phyloP scores from a whole-genome alignment of 2,888 invertebrate species.

The Baccha elongata region DNA sequence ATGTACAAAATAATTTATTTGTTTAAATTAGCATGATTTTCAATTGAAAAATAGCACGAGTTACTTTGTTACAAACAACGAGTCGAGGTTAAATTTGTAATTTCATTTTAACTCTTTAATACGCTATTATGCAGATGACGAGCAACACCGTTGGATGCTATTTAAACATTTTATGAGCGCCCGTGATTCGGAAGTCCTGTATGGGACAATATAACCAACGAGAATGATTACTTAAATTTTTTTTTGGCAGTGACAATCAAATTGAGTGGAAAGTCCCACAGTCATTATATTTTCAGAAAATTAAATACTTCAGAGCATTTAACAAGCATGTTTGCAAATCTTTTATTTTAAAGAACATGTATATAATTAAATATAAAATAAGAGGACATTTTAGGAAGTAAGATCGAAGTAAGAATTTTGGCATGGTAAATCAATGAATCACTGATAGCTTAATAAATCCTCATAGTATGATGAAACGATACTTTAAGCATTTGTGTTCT shows the following conservation, averaged over 20 bases:
- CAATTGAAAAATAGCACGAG: slow-evolving; percentile 58
- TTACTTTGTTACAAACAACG: not conserved
- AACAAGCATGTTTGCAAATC: too few species aligned
- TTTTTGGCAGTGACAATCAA: not conserved
- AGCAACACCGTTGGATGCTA: slow-evolving; percentile 12
- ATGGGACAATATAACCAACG: not conserved
- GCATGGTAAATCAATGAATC: too few species aligned
- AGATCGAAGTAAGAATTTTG: too few species aligned
- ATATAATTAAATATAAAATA: too few species aligned
- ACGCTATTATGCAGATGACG: slow-evolving; percentile 3
- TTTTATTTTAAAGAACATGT: too few species aligned
- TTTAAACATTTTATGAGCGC: slow-evolving; percentile 14
- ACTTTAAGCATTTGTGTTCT: too few species aligned
- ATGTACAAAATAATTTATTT: slow-evolving; percentile 51
- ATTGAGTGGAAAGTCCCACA: too few species aligned
- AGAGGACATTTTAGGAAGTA: too few species aligned
- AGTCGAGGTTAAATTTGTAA: slow-evolving; percentile 15
- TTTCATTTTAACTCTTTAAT: not conserved
- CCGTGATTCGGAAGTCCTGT: slow-evolving; percentile 29
- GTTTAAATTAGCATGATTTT: slow-evolving; percentile 58
- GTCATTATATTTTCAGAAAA: not conserved
- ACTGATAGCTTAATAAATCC: too few species aligned
- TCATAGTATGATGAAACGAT: too few species aligned
- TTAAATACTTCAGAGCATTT: too few species aligned
- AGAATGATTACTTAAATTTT: not conserved